Evolutionary conservation across 2,797 vertebrate genomes (phyloP).

Genomic region (Scyliorhinus canicula): DNA sequence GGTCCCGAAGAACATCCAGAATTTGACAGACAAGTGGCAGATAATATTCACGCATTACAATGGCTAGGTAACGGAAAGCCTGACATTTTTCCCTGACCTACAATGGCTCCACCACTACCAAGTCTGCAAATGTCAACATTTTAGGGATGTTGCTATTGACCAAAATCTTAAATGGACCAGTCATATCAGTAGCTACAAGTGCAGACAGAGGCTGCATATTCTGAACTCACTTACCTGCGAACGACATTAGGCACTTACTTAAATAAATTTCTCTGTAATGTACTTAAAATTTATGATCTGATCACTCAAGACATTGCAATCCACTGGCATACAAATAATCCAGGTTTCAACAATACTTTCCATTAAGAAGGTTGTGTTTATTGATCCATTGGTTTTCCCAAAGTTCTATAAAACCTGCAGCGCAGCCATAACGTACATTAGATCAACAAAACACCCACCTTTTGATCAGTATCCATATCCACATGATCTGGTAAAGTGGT

Average conservation of each 20-base stretch:
- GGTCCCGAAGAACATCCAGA: not conserved
- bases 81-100: not conserved
- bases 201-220: too few species aligned
- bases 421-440: not conserved
- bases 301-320: not conserved
- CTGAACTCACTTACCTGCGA: not conserved
- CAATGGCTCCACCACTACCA: not conserved
- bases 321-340: not conserved
- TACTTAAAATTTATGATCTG: not conserved
- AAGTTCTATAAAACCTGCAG: not conserved
- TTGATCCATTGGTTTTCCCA: not conserved
- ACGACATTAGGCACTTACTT: not conserved
- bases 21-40: not conserved
- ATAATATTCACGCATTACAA: not conserved
- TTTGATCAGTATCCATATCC: slow-evolving; percentile 34
- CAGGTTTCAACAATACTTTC: not conserved
- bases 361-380: too few species aligned
- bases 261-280: not conserved
- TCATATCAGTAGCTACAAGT: not conserved
- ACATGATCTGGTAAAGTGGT: not conserved
- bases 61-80: not conserved
- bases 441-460: slow-evolving; percentile 4
- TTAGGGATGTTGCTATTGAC: not conserved
- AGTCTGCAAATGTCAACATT: not conserved
- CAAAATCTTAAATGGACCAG: not conserved